A percentile compares a stretch with the other conserved stretches of the same genome.
phyloP scores from a whole-genome alignment of 1,140 invertebrate genomes.

The Oscheius sp. region DNA sequence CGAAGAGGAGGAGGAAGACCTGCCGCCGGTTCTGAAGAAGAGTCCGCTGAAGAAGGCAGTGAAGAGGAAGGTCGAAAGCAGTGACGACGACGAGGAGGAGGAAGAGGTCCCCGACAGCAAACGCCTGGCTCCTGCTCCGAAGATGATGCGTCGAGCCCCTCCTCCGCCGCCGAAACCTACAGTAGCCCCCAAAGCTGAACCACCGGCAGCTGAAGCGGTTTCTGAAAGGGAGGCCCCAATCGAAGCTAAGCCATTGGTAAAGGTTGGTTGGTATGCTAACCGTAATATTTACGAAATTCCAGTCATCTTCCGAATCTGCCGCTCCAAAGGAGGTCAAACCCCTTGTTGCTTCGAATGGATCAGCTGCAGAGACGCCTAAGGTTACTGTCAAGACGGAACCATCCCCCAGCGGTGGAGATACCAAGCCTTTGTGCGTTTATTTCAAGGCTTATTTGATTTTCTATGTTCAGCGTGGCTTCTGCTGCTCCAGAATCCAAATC shows the following conservation, averaged over 20 bases:
- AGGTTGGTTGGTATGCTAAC: no score
- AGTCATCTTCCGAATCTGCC: no score
- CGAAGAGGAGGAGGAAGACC: constrained; percentile 1
- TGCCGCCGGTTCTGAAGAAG: neutral
- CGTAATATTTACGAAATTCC: no score
- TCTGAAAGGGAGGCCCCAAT: neutral
- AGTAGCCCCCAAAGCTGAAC: neutral
- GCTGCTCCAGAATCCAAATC: neutral
- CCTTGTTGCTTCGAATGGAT: no score
- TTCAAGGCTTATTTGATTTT: no score
- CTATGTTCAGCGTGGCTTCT: neutral
- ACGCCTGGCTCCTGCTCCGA: neutral
- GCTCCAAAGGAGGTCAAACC: no score
- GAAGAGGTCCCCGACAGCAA: constrained; percentile 2
- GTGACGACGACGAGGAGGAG: neutral
- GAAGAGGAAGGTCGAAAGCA: constrained; percentile 6
- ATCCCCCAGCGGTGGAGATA: no score
- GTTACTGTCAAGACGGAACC: neutral
- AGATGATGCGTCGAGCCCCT: neutral
- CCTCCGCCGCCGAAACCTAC: neutral
- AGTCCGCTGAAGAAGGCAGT: neutral
- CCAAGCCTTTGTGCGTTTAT: no score
- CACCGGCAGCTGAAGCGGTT: neutral
- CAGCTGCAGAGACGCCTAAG: no score
- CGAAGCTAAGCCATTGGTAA: constrained; percentile 1